Percentiles rank a stretch among this genome's conserved stretches.
phyloP scores from a whole-genome alignment of 2,113 vertebrate genomes.

The Daboia siamensis region DNA sequence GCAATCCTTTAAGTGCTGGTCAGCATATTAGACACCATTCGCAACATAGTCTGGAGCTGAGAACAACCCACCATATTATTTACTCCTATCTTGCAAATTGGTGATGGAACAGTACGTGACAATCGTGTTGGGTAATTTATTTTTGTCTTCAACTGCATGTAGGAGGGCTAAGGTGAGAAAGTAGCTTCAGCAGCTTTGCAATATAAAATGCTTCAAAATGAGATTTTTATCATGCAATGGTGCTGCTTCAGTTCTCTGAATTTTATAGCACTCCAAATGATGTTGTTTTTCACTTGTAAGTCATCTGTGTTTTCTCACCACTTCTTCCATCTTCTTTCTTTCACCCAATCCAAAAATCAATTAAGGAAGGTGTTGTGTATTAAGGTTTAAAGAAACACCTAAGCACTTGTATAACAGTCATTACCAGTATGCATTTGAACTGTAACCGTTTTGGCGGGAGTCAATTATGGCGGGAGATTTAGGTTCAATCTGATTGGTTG shows the following conservation, averaged over 20 bases:
- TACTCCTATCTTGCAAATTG: neutral
- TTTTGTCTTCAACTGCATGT: neutral
- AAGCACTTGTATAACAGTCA: no score
- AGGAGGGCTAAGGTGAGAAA: neutral
- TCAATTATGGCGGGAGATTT: no score
- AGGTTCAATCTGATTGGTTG: no score
- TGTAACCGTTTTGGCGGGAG: no score
- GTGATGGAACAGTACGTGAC: neutral
- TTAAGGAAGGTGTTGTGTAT: neutral
- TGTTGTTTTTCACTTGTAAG: neutral
- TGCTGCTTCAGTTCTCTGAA: neutral
- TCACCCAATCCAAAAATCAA: neutral
- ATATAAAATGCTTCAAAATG: neutral
- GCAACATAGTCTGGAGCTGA: neutral
- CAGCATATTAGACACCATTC: neutral
- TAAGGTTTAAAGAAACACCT: no score
- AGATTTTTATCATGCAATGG: neutral
- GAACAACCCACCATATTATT: neutral
- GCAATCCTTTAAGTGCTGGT: neutral
- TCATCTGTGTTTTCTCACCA: neutral
- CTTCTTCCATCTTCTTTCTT: neutral
- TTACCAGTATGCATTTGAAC: no score
- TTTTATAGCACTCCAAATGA: neutral
- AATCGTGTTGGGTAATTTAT: neutral
- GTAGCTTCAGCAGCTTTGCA: neutral